A percentile compares a stretch with the other conserved stretches of the same genome.
Conservation (phyloP, 2,113 vertebrate genomes). For the Hippocampus zosterae region DNA sequence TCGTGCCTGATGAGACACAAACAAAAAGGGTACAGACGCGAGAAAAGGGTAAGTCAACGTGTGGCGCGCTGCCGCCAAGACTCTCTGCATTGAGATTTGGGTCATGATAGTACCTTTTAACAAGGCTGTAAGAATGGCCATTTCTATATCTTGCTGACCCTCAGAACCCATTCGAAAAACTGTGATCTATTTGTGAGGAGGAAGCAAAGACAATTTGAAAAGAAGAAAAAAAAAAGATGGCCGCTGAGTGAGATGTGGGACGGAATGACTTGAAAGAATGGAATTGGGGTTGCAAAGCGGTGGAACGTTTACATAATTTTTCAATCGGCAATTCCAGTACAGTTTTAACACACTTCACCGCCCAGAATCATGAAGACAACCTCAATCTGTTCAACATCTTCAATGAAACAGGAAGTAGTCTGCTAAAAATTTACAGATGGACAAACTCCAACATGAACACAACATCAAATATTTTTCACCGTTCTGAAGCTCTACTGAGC, state of each 20-base stretch:
- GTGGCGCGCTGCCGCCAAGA: not conserved
- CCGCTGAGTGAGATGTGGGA: not conserved
- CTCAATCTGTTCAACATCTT: no score
- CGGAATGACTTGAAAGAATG: not conserved
- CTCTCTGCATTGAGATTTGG: not conserved
- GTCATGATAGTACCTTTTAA: constrained; percentile 81
- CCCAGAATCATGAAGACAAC: no score
- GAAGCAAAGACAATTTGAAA: constrained; percentile 3
- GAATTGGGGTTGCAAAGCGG: not conserved
- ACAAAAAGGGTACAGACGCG: not conserved
- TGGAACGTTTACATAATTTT: not conserved
- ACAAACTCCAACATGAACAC: no score
- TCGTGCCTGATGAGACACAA: constrained; percentile 80
- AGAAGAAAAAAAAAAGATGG: not conserved
- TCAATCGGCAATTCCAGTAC: not conserved
- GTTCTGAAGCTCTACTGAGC: no score
- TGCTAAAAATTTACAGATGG: no score
- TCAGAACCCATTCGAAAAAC: constrained; percentile 96
- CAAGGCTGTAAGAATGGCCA: constrained; percentile 95
- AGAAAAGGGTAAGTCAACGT: not conserved
- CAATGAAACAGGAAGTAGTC: no score
- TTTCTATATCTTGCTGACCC: constrained; percentile 94
- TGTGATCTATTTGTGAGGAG: constrained; percentile 78
- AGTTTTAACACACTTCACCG: not conserved
- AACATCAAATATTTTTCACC: no score